Conservation (phyloP, 37 sponge, comb jelly and placozoan genomes). For the Bolinopsis microptera region DNA sequence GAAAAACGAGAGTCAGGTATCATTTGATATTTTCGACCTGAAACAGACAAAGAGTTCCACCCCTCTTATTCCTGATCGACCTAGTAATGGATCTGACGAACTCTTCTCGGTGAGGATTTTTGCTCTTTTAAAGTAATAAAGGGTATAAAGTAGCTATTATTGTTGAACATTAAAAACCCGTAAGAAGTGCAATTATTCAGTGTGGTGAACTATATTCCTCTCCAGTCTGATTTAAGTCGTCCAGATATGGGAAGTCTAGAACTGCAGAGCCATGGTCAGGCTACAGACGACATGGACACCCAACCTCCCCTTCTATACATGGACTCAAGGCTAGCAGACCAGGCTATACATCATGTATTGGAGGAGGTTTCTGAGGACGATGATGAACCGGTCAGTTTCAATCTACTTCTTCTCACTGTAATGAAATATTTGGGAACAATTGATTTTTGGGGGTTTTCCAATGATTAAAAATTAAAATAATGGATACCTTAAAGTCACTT, state of each 20-base stretch:
- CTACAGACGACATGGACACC: neutral
- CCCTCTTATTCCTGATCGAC: neutral
- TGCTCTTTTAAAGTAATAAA: too few species aligned
- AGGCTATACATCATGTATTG: neutral
- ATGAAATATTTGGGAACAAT: too few species aligned
- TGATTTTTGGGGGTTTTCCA: too few species aligned
- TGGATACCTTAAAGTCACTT: too few species aligned
- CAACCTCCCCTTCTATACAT: neutral
- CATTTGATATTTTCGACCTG: neutral
- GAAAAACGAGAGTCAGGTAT: neutral
- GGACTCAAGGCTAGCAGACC: neutral
- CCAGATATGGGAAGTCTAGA: neutral
- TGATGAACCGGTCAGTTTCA: neutral
- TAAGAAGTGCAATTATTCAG: too few species aligned
- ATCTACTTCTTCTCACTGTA: too few species aligned
- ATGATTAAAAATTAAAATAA: too few species aligned
- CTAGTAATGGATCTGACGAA: neutral
- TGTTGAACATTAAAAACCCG: too few species aligned
- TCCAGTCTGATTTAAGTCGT: too few species aligned
- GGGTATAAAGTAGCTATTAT: too few species aligned
- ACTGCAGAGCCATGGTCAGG: neutral
- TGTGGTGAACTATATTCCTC: too few species aligned
- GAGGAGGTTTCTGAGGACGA: conserved; percentile 25
- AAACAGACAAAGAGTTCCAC: neutral
- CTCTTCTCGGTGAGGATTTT: neutral